Conservation (phyloP, 2,888 invertebrate species). For the Dasypolia templi region DNA sequence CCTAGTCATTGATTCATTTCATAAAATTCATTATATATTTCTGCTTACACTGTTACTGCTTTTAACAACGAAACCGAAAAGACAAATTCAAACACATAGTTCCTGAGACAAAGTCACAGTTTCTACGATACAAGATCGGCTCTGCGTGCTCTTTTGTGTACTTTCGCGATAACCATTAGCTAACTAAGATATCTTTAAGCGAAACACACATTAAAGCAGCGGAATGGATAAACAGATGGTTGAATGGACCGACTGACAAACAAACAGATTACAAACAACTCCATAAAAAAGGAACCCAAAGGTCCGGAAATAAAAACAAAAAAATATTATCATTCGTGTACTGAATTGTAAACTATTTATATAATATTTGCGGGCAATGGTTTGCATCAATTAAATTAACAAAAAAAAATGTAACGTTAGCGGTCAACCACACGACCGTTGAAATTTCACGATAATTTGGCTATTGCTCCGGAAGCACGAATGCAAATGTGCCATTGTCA, state of each 20-base stretch:
- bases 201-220: neutral
- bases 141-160: neutral
- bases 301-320: constrained; percentile 24
- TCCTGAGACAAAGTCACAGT: neutral
- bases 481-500: constrained; percentile 88
- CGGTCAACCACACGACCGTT: constrained; percentile 84
- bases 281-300: constrained; percentile 21
- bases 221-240: constrained; percentile 28
- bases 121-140: neutral
- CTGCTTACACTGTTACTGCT: too few species aligned
- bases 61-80: neutral
- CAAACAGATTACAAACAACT: constrained; percentile 25
- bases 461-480: constrained; percentile 83
- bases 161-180: constrained; percentile 8
- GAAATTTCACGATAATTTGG: constrained; percentile 84
- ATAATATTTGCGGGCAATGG: constrained; percentile 44
- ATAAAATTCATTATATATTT: neutral
- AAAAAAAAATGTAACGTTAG: constrained; percentile 69
- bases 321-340: constrained; percentile 12
- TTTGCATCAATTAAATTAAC: constrained; percentile 43
- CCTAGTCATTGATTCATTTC: too few species aligned
- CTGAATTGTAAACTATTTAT: constrained; percentile 43
- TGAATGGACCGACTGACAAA: constrained; percentile 20
- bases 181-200: constrained; percentile 8
- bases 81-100: neutral